Evolutionary conservation across 2,888 invertebrate genomes (phyloP), one percentile per base, ranked within the genome.

Genomic region (Pandemis heparana): DNA sequence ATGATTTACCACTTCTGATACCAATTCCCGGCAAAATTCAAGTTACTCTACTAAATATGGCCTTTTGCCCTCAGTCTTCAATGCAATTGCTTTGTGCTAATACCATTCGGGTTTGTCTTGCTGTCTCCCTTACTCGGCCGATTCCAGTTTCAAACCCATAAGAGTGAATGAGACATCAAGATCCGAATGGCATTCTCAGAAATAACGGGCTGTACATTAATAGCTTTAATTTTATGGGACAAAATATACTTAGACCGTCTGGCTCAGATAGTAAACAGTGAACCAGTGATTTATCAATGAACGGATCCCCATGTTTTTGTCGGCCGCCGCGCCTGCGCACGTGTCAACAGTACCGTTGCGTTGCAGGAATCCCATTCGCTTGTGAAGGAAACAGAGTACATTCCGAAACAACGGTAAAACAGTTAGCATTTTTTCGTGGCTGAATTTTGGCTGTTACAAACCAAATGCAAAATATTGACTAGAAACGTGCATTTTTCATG

Each of bases 241-340:
- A 2, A 32, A 0, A 1, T 32, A 32, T 32, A 32, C 23, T 32
- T 0, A 32, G n/a, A n/a, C n/a, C n/a, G n/a, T n/a, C n/a, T n/a
- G n/a, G n/a, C n/a, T n/a, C n/a, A n/a, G 12, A 10, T 12, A 46
- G 46, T 12, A 51, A 56, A 59, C 16, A 23, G 32, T 32, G 8
- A 59, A 9, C 16, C 51, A 8, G 16, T 9, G 7, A 53, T 53
- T 53, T n/a, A 14, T 18, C 56, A 32, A 63, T n/a, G 18, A 16
- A 46, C 56, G 56, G 68, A 63, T 16, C 72, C 59, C 72, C 46
- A 46, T 9, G 62, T 63, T 68, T 62, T 68, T 63, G 48, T 43
- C n/a, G 5, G 12, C 8, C 66, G 66, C 43, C 2, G 7, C 62
- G 62, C 38, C 14, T 16, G 16, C 72, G 72, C 72, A 72, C 72